phyloP scores from a whole-genome alignment of 1,140 invertebrate genomes.

The Chymomyza costata region DNA sequence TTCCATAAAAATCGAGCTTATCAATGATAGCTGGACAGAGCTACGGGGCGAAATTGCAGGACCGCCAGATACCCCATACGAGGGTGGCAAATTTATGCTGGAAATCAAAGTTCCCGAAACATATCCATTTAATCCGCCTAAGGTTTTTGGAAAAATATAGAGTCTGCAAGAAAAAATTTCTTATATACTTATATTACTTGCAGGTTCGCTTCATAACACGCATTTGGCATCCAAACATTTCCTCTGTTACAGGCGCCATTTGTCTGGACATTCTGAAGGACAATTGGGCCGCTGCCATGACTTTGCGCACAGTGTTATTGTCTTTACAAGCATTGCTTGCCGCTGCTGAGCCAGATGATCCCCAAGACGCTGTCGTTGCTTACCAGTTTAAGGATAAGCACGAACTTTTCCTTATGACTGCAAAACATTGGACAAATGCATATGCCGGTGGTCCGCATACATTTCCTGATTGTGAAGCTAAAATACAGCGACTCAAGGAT shows the following conservation, averaged over 20 bases:
- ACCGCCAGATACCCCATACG: constrained; percentile 97
- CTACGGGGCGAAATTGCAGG: constrained; percentile 93
- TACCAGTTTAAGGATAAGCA: constrained; percentile 94
- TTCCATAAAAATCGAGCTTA: constrained; percentile 93
- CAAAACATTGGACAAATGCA: constrained; percentile 94
- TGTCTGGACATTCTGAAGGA: constrained; percentile 99
- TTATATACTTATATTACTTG: constrained; percentile 13
- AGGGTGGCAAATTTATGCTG: constrained; percentile 93
- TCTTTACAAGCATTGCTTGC: constrained; percentile 94
- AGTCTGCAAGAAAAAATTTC: constrained; percentile 10
- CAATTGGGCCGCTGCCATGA: constrained; percentile 99
- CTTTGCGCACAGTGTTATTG: constrained; percentile 94
- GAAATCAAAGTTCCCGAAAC: constrained; percentile 99
- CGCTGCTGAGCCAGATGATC: constrained; percentile 96
- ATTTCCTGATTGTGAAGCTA: constrained; percentile 86
- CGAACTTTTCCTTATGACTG: constrained; percentile 91
- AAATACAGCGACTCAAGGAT: constrained; percentile 87
- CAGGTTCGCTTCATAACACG: constrained; percentile 95
- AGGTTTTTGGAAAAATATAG: constrained; percentile 83
- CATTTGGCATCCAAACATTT: constrained; percentile 99
- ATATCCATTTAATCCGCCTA: constrained; percentile 99
- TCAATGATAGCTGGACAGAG: constrained; percentile 94
- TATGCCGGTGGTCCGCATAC: constrained; percentile 91
- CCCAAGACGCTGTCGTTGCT: constrained; percentile 97
- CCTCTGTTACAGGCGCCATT: constrained; percentile 98